Evolutionary conservation across 2,888 invertebrate species (phyloP), one percentile per base, ranked within the genome.

Genomic region (Ligdia adustata): DNA sequence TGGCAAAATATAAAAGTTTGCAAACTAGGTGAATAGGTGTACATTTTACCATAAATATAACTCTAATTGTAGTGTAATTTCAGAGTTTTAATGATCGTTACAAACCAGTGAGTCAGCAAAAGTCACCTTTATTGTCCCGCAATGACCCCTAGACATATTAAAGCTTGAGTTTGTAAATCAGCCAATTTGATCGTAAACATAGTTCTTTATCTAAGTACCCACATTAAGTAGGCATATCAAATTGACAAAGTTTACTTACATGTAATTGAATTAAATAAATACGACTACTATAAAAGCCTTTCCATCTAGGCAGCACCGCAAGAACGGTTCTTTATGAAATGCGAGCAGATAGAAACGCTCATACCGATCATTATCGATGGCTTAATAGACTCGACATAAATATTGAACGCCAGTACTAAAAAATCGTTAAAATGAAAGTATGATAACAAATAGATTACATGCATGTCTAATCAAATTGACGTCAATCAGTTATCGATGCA

Each of bases 101-200:
- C 28, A 32, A 27, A 37, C 9, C 15, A 24, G 15, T 44, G 34
- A 29, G 20, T 46, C 20, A 12, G 39, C 20, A 22, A 33, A 27
- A 47, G 47, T 47, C 33, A 55, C 55, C 42, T 49, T n/a, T 38
- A 43, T 43, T 16, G 48, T 46, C 41, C 43, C 40, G 44, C 22
- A 15, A 7, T 34, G 47, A 52, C 49, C 55, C 37, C 47, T 43
- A 55, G 52, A 50, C 44, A 26, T 31, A 35, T 44, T 29, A 11
- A 46, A 38, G 39, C 11, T 45, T 9, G 22, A 39, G 15, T 32
- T 49, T 47, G 43, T 49, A 52, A 48, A 49, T 52, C 46, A 46
- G 35, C 12, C 44, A 35, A 27, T 39, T 42, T 45, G 16, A 20
- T 42, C 45, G 45, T 41, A 34, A 49, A 31, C 40, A 38, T 24